Conservation (phyloP, 1,140 invertebrate species). For the Heliconius eleuchia region DNA sequence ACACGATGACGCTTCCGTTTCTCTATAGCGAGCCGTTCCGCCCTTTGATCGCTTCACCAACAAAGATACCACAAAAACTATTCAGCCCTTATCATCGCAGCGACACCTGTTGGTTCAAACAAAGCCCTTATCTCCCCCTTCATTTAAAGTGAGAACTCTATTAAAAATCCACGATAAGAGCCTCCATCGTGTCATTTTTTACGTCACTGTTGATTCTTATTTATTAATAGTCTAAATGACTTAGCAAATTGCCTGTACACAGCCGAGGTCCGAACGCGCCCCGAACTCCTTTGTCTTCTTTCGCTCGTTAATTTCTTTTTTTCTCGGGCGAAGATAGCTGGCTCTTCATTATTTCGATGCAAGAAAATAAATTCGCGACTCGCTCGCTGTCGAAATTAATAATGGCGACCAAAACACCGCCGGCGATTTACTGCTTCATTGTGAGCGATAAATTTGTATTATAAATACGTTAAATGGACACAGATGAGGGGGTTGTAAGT, state of each 20-base stretch:
- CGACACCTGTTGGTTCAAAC: conserved; percentile 44
- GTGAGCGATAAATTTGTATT: conserved; percentile 47
- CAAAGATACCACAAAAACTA: conserved; percentile 42
- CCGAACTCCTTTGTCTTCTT: conserved; percentile 32
- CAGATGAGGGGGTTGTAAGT: conserved; percentile 22
- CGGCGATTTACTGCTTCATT: conserved; percentile 45
- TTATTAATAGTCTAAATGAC: conserved; percentile 44
- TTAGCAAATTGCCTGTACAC: conserved; percentile 47
- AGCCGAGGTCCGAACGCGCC: conserved; percentile 39
- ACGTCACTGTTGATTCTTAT: conserved; percentile 21
- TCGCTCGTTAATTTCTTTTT: conserved; percentile 46
- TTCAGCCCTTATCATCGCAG: conserved; percentile 40
- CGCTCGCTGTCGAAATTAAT: conserved; percentile 40
- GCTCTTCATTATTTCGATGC: conserved; percentile 43
- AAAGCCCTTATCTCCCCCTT: conserved; percentile 37
- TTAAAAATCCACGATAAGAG: conserved; percentile 34
- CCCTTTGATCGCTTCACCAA: conserved; percentile 37
- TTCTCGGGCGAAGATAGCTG: conserved; percentile 38
- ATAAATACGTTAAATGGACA: conserved; percentile 44
- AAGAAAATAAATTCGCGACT: conserved; percentile 43
- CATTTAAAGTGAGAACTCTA: conserved; percentile 35
- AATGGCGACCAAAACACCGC: conserved; percentile 38
- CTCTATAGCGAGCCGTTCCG: conserved; percentile 13
- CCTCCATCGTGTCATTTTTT: conserved; percentile 5
- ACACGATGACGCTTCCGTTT: conserved; percentile 16